phyloP scores from a whole-genome alignment of 2,113 vertebrate species.

The Orthonyx spaldingii region DNA sequence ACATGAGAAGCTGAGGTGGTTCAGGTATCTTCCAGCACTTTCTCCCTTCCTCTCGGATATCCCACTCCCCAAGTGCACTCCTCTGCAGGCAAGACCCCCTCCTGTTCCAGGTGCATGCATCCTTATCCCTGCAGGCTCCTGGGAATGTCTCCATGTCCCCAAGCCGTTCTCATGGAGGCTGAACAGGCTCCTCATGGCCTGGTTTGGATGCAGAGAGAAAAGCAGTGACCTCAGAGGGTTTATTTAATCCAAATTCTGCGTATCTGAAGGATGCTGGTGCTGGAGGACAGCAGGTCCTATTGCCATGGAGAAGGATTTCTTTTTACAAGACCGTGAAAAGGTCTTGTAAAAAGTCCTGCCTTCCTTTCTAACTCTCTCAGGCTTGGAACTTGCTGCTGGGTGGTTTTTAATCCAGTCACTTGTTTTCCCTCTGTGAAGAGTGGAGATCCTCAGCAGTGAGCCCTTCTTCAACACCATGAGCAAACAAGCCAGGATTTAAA shows the following conservation, averaged over 20 bases:
- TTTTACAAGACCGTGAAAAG: not conserved
- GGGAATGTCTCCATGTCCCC: not conserved
- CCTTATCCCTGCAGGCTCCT: not conserved
- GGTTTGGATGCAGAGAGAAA: not conserved
- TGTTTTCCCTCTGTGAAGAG: not conserved
- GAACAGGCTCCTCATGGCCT: not conserved
- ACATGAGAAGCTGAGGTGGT: not conserved
- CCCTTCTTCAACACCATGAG: rapidly evolving
- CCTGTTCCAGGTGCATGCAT: not conserved
- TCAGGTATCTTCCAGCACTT: not conserved
- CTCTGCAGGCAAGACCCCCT: not conserved
- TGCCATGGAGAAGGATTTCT: not conserved
- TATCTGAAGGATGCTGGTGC: not conserved
- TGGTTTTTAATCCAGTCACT: not conserved
- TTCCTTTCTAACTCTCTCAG: not conserved
- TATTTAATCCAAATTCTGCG: not conserved
- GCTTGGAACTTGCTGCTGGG: not conserved
- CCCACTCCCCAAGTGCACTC: not conserved
- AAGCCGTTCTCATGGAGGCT: not conserved
- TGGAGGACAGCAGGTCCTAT: not conserved
- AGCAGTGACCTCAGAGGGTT: not conserved
- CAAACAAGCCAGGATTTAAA: not conserved
- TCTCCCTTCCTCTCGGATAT: not conserved
- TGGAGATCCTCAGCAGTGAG: not conserved
- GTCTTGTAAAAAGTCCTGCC: not conserved